Evolutionary conservation across 2,888 invertebrate species (phyloP), one percentile per base, ranked within the genome.

Genomic region (Apomyelois bistriatella): DNA sequence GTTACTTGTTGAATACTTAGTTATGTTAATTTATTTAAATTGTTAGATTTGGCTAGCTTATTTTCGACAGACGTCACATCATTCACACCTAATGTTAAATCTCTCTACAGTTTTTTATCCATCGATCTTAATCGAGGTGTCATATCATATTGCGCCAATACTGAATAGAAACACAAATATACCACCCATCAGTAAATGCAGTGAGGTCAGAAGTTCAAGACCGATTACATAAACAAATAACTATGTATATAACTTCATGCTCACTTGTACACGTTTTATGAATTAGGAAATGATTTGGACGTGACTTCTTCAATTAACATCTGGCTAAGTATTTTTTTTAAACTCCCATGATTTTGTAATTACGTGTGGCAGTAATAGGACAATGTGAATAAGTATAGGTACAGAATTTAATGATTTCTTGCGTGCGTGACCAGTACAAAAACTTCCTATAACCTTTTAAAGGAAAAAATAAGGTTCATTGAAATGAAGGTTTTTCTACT

Each of bases 81-180:
- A 6, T 28, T 30, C 8, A 30, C 7, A 30, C 28, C 43, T 30
- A 9, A 13, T 28, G 12, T 8, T 43, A 28, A 30, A 43, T 43
- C 30, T 43, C 28, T 30, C 43, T 30, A 13, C 28, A 13, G 43
- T 43, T 43, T 13, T 30, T 13, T 43, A 43, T 42, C 28, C 42
- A 43, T 43, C 43, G 13, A 43, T 43, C 43, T 43, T 43, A 2
- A 22, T 28, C 30, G 6, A 43, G 30, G 30, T 43, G 43, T 43
- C 43, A 43, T 13, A 4, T 43, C 43, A 43, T 13, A 4, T 43
- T 43, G 43, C 43, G 15, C 12, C 30, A 30, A 30, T 28, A 43
- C 28, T 43, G 30, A 43, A 30, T 43, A 43, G 6, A 13, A n/a
- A 28, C 22, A 22, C 22, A 0, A n/a, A 5, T 36, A 36, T 35